Conservation (phyloP, 2,797 vertebrate species). For the Typhlichthys eigenmanni region DNA sequence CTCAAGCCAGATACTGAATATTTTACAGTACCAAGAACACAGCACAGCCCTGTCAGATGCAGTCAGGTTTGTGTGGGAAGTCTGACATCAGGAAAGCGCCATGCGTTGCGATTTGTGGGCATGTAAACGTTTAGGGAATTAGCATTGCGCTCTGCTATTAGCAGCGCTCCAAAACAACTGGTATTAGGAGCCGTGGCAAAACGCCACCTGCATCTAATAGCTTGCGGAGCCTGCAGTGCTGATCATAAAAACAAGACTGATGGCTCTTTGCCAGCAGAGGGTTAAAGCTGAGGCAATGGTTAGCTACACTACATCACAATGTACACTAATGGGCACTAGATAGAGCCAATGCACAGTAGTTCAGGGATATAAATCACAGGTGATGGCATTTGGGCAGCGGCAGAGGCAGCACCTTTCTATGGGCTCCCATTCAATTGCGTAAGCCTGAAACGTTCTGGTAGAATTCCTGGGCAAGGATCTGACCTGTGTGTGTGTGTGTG, state of each 20-base stretch:
- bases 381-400: conserved; percentile 12
- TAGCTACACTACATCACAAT: conserved; percentile 22
- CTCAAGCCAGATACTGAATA: conserved; percentile 2
- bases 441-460: neutral
- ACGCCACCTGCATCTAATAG: conserved; percentile 27
- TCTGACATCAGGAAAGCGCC: conserved; percentile 25
- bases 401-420: conserved; percentile 3
- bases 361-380: conserved; percentile 24
- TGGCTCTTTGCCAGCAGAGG: conserved; percentile 7
- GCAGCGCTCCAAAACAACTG: neutral
- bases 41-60: conserved; percentile 16
- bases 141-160: neutral
- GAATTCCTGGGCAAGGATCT: too few species aligned
- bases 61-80: conserved; percentile 36
- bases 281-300: conserved; percentile 13
- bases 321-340: conserved; percentile 9
- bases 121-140: conserved; percentile 4
- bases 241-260: conserved; percentile 37
- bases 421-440: conserved; percentile 3
- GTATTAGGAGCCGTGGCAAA: conserved; percentile 3
- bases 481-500: too few species aligned
- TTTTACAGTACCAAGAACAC: conserved; percentile 24
- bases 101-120: neutral
- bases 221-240: neutral
- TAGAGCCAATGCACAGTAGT: conserved; percentile 4